Evolutionary conservation across 2,797 vertebrate genomes (phyloP).

Genomic region (Argya squamiceps): DNA sequence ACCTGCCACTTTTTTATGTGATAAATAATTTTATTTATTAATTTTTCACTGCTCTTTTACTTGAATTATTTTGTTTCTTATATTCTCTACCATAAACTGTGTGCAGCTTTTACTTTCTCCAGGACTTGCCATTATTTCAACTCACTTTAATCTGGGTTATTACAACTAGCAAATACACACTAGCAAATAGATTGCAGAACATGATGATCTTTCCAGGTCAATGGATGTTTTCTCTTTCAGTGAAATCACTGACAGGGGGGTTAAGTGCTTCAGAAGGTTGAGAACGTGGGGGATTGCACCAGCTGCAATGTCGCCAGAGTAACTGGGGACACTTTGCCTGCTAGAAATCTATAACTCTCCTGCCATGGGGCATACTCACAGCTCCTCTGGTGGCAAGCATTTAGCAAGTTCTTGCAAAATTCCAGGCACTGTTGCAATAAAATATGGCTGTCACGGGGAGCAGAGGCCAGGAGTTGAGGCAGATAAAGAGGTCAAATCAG

Average conservation of each 20-base stretch:
- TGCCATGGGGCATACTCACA: background rate
- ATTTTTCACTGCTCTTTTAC: background rate
- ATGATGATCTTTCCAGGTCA: background rate
- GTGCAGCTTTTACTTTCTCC: background rate
- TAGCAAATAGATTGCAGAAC: background rate
- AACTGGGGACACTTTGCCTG: background rate
- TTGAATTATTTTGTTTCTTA: background rate
- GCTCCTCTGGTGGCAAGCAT: background rate
- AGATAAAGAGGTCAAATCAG: constrained; percentile 7
- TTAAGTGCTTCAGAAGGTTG: background rate
- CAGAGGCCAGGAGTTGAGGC: background rate
- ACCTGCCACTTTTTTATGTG: background rate
- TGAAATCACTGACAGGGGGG: background rate
- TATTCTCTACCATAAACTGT: background rate
- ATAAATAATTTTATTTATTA: background rate
- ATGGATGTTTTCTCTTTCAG: background rate
- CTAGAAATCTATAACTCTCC: background rate
- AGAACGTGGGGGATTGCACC: background rate
- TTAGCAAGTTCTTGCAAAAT: background rate
- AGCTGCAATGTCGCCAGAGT: background rate
- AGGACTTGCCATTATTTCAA: background rate
- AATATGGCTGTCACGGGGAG: background rate
- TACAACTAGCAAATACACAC: background rate
- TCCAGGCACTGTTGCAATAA: background rate
- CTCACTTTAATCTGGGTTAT: background rate